phyloP scores from a whole-genome alignment of 2,797 vertebrate species.

The Caiman crocodilus region DNA sequence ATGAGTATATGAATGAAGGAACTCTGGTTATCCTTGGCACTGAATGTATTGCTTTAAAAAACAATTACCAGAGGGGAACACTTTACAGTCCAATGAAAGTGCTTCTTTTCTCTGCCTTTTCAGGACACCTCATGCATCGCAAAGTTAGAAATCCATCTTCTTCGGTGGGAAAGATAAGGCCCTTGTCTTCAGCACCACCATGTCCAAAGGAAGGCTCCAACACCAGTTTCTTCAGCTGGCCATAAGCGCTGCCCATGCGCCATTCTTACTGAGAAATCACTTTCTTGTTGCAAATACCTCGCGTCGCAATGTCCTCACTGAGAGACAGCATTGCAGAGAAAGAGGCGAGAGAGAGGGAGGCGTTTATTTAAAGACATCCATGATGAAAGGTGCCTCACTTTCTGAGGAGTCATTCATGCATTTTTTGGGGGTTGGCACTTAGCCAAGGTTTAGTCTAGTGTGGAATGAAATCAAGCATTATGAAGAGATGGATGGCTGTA shows the following conservation, averaged over 20 bases:
- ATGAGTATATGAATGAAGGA: neutral
- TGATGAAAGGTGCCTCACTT: conserved; percentile 60
- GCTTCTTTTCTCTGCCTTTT: neutral
- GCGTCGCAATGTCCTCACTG: conserved; percentile 60
- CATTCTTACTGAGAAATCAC: conserved; percentile 49
- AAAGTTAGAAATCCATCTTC: neutral
- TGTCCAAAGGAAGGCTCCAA: conserved; percentile 26
- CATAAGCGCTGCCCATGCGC: neutral
- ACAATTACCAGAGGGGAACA: neutral
- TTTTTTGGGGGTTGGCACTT: conserved; percentile 65
- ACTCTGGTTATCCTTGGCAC: neutral
- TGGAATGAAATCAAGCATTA: conserved; percentile 68
- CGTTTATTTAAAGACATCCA: conserved; percentile 73
- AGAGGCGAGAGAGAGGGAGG: conserved; percentile 65
- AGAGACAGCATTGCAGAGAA: conserved; percentile 59
- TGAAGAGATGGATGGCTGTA: conserved; percentile 72
- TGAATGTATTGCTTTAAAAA: neutral
- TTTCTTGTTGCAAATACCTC: conserved; percentile 58
- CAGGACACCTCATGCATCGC: neutral
- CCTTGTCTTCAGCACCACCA: conserved; percentile 2
- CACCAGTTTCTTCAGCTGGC: neutral
- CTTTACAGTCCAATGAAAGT: neutral
- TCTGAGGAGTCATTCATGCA: conserved; percentile 72
- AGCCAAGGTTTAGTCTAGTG: conserved; percentile 44
- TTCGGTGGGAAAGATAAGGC: conserved; percentile 42